Percentiles rank a stretch among this genome's conserved stretches.
These are phyloP conservation scores for Miltochrista miniata DNA, from an alignment of 2,888 invertebrate genomes.

Conservation along the genomic window DNA sequence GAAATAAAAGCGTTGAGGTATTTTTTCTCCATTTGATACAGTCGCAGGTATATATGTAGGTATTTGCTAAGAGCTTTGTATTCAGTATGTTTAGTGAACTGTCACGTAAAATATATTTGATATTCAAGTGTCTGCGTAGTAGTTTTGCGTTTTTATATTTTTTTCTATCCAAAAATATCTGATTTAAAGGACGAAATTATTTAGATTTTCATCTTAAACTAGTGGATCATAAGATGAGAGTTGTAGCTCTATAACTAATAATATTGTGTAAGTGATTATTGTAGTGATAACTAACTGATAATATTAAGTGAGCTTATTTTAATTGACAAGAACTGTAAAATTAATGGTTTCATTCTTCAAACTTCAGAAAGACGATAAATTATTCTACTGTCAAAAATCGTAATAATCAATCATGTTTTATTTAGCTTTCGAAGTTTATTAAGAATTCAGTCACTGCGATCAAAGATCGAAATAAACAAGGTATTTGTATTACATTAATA, in stretches of 20 bases:
- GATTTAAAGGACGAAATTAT: no score
- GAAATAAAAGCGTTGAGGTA: constrained; percentile 1
- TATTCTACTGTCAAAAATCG: constrained; percentile 4
- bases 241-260: no score
- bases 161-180: no score
- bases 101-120: constrained; percentile 43
- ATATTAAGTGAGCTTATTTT: no score
- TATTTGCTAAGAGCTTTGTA: constrained; percentile 44
- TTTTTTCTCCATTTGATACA: constrained; percentile 14
- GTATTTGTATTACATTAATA: no score
- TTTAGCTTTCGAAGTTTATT: constrained; percentile 35
- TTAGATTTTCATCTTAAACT: no score
- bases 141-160: constrained; percentile 39
- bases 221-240: no score
- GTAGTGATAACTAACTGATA: no score
- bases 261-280: no score
- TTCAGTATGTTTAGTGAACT: constrained; percentile 37
- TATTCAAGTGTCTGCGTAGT: constrained; percentile 33
- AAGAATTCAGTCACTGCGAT: constrained; percentile 29
- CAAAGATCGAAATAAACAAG: constrained; percentile 37
- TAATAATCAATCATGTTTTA: constrained; percentile 40
- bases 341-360: neutral
- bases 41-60: constrained; percentile 16
- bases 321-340: no score
- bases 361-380: neutral